Conservation (phyloP, 2,797 vertebrate species). For the Chelmon rostratus region DNA sequence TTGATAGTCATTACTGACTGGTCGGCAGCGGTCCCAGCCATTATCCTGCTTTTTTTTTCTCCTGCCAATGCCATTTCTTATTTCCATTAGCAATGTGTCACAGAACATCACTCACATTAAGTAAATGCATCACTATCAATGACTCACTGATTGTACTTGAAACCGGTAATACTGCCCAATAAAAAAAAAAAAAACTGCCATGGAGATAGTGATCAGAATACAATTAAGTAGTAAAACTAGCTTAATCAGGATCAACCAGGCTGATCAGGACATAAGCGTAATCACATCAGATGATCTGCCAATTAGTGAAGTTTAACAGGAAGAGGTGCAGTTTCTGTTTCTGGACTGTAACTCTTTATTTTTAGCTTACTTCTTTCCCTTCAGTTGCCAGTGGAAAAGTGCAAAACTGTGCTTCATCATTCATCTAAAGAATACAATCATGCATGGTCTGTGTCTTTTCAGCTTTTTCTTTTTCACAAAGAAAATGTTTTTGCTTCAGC, state of each 20-base stretch:
- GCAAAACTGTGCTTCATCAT: not conserved
- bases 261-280: not conserved
- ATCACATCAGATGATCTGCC: not conserved
- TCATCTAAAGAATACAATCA: not conserved
- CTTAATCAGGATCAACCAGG: slow-evolving; percentile 17
- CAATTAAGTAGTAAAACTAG: not conserved
- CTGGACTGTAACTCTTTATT: not conserved
- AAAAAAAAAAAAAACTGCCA: not conserved
- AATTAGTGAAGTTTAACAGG: not conserved
- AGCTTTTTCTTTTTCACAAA: not conserved
- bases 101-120: not conserved
- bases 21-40: not conserved
- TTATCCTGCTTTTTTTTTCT: not conserved
- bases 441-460: not conserved
- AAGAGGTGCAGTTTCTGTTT: not conserved
- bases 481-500: not conserved
- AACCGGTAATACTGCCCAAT: slow-evolving; percentile 16
- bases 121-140: not conserved
- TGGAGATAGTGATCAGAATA: not conserved
- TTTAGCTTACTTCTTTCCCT: not conserved
- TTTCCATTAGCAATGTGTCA: not conserved
- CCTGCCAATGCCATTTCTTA: not conserved
- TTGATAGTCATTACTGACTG: no score
- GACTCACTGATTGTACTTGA: not conserved
- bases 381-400: not conserved